Evolutionary conservation across 2,797 vertebrate genomes (phyloP).

Genomic region (Pogoniulus pusillus): DNA sequence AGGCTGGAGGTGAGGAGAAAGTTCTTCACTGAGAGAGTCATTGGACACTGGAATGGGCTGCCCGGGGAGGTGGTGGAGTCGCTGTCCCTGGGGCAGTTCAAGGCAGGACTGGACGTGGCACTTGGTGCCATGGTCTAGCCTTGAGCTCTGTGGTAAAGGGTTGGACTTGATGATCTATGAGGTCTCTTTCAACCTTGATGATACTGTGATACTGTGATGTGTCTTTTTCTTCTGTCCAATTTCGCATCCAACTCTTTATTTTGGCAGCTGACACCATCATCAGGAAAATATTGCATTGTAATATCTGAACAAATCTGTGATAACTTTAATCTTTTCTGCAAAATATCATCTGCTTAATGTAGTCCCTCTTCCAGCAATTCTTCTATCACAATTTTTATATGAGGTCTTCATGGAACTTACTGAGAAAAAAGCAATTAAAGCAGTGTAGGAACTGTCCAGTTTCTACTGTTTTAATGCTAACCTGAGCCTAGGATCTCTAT

Average conservation of each 20-base stretch:
- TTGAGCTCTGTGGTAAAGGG: no score
- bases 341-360: background rate
- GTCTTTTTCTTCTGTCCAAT: background rate
- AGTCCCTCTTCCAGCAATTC: background rate
- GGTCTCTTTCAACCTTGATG: no score
- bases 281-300: background rate
- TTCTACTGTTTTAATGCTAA: background rate
- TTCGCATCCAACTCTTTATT: background rate
- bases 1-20: no score
- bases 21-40: no score
- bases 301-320: background rate
- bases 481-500: background rate
- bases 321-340: background rate
- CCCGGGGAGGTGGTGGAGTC: no score
- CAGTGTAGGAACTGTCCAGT: background rate
- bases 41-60: no score
- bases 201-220: no score
- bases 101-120: no score
- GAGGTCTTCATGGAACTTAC: background rate
- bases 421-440: background rate
- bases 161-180: no score
- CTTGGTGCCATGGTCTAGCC: no score
- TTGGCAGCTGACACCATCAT: background rate
- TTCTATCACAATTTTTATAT: background rate
- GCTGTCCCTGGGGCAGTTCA: no score